Conservation (phyloP, 2,113 vertebrate species). For the Pseudorhombus dupliciocellatus region DNA sequence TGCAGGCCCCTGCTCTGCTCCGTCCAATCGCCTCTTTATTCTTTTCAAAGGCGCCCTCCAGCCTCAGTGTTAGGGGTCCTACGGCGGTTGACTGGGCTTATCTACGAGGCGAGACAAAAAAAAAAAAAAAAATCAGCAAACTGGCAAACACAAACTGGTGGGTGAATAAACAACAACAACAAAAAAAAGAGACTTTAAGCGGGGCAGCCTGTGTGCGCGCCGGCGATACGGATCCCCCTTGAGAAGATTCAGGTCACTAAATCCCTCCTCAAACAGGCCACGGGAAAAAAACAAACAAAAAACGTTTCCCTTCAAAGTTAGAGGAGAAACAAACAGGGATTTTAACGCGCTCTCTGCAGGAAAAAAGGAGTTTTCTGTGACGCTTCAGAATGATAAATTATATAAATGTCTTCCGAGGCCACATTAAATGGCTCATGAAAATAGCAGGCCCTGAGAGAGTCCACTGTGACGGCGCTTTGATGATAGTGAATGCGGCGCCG, state of each 20-base stretch:
- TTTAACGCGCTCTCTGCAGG: constrained; percentile 15
- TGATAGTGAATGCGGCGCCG: constrained; percentile 59
- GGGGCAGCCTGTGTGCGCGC: constrained; percentile 51
- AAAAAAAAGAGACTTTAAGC: constrained; percentile 8
- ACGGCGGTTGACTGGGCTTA: constrained; percentile 46
- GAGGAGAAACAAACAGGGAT: constrained; percentile 39
- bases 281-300: constrained; percentile 8
- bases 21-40: constrained; percentile 18
- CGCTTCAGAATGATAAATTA: constrained; percentile 69
- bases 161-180: background rate
- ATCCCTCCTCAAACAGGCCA: constrained; percentile 57
- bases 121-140: constrained; percentile 47
- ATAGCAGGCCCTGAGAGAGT: constrained; percentile 54
- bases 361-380: constrained; percentile 47
- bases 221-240: constrained; percentile 66
- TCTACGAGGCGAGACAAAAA: constrained; percentile 21
- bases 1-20: constrained; percentile 9
- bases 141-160: constrained; percentile 35
- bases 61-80: constrained; percentile 29
- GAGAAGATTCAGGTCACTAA: constrained; percentile 61
- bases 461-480: constrained; percentile 59
- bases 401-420: constrained; percentile 64
- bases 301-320: constrained; percentile 31
- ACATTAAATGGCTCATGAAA: constrained; percentile 74
- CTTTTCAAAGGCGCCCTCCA: constrained; percentile 24